Percentiles rank a stretch among this genome's conserved stretches.
These are phyloP conservation scores for Neodon shergylaensis DNA, from an alignment of 2,113 vertebrate genomes.

Conservation along the genomic window DNA sequence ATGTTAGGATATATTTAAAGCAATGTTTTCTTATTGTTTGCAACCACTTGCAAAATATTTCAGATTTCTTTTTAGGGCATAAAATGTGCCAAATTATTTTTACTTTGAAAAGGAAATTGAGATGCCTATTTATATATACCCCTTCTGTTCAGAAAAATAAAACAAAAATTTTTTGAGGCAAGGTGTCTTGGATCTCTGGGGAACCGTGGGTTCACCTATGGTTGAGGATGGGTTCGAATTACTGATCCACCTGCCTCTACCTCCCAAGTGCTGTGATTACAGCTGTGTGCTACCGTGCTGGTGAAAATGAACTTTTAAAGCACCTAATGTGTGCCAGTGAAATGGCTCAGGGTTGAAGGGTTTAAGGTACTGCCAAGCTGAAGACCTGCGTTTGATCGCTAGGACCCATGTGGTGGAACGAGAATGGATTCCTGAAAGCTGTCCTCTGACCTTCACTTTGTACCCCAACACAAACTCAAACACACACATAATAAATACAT, in stretches of 20 bases:
- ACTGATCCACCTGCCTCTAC: no score
- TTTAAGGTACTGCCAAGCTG: no score
- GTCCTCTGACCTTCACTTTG: not conserved
- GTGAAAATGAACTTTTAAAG: not conserved
- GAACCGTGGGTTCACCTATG: not conserved
- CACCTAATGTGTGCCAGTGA: not conserved
- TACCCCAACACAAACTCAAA: not conserved
- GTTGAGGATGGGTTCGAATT: not conserved
- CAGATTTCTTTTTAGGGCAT: conserved; percentile 29
- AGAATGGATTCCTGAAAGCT: not conserved
- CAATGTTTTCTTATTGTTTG: conserved; percentile 11
- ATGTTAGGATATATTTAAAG: conserved; percentile 5
- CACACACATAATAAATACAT: not conserved
- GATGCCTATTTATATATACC: not conserved
- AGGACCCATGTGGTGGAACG: not conserved
- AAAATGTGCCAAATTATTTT: not conserved
- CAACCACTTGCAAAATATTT: conserved; percentile 46
- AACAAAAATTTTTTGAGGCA: not conserved
- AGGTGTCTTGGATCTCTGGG: not conserved
- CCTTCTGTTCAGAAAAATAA: not conserved
- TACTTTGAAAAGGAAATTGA: not conserved
- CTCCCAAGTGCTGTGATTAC: not conserved
- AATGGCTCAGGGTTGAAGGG: not conserved
- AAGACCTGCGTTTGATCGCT: not conserved
- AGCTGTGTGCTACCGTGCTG: not conserved